A percentile compares a stretch with the other conserved stretches of the same genome.
Evolutionary conservation across 2,797 vertebrate species (phyloP).

Genomic region (Acanthornis magna): DNA sequence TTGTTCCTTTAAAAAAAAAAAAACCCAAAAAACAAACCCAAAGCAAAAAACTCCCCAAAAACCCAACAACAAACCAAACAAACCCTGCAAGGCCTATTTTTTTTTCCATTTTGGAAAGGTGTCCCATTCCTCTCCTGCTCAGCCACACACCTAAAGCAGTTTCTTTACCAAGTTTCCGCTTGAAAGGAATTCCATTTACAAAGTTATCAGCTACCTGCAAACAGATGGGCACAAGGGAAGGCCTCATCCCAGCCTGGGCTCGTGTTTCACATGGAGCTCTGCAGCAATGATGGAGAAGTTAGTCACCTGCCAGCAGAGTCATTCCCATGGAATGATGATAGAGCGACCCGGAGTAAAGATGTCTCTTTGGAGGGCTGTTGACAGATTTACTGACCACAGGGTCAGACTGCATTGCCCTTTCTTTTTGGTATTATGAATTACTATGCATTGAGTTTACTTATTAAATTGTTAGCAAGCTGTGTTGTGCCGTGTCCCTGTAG

Average conservation of each 20-base stretch:
- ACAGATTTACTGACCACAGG: conserved; percentile 10
- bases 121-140: background rate
- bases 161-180: background rate
- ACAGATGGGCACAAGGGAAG: background rate
- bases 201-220: background rate
- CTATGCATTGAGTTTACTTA: background rate
- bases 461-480: background rate
- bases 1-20: background rate
- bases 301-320: conserved; percentile 12
- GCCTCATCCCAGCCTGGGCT: background rate
- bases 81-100: background rate
- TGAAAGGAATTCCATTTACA: background rate
- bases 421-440: conserved; percentile 1
- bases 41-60: background rate
- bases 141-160: background rate
- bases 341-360: background rate
- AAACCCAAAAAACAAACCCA: background rate
- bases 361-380: conserved; percentile 3
- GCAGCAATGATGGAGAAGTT: conserved; percentile 3
- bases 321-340: conserved; percentile 8
- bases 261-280: background rate
- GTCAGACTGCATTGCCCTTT: background rate
- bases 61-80: background rate
- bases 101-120: background rate
- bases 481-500: background rate